Conservation (phyloP, 2,888 invertebrate species). For the Pristionchus japonicus region DNA sequence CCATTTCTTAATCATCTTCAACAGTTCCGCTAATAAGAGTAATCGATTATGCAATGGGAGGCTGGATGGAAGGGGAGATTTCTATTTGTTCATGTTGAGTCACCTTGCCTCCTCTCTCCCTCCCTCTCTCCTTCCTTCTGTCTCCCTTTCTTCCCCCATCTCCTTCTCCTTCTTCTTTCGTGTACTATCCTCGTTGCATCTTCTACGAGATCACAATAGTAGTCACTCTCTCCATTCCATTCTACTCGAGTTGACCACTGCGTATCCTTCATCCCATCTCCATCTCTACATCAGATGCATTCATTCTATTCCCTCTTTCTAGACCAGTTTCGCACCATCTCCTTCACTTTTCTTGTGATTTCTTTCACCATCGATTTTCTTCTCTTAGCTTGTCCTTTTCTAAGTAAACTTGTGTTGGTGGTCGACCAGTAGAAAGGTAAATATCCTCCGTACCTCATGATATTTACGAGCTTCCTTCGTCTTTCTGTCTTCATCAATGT, state of each 20-base stretch:
- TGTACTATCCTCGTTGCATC: constrained; percentile 1
- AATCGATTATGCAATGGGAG: constrained; percentile 44
- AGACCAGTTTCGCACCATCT: constrained; percentile 14
- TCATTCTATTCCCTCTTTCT: background rate
- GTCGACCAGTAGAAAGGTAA: background rate
- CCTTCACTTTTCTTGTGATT: constrained; percentile 1
- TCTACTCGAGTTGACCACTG: background rate
- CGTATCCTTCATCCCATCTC: background rate
- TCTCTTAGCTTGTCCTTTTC: background rate
- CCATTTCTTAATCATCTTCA: background rate
- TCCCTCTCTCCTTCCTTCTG: background rate
- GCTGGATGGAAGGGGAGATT: background rate
- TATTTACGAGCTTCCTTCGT: background rate
- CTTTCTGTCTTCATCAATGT: background rate
- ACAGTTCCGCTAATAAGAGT: background rate
- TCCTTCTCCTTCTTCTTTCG: constrained; percentile 21
- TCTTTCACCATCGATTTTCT: background rate
- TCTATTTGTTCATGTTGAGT: constrained; percentile 42
- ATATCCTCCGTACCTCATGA: background rate
- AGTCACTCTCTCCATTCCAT: background rate
- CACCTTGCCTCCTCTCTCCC: no score
- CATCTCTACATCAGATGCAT: background rate
- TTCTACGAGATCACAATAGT: background rate
- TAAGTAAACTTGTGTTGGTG: background rate
- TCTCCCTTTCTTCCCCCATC: background rate